These are phyloP conservation scores for Seladonia tumulorum DNA, from an alignment of 2,888 invertebrate species.

Conservation along the genomic window DNA sequence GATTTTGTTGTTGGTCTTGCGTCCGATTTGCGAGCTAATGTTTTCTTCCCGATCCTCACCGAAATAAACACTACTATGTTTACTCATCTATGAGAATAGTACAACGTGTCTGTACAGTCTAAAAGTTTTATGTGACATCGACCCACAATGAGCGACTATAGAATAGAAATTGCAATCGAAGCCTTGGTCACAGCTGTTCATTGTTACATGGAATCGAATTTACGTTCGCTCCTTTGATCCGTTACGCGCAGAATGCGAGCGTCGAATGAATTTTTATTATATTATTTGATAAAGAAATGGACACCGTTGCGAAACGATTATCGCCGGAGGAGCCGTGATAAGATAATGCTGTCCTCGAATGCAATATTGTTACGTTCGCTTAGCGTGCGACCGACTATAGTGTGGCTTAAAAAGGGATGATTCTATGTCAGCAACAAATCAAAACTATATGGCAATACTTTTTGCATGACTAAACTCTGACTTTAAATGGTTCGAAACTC, in stretches of 20 bases:
- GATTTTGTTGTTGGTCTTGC: neutral
- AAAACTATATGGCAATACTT: too few species aligned
- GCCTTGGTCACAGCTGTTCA: slow-evolving; percentile 68
- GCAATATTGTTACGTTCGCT: neutral
- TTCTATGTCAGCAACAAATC: neutral
- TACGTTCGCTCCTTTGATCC: slow-evolving; percentile 6
- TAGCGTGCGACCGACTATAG: neutral
- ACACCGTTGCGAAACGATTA: neutral
- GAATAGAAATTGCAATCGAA: slow-evolving; percentile 62
- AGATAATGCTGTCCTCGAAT: neutral
- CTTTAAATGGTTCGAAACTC: neutral
- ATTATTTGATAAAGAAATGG: neutral
- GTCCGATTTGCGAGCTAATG: neutral
- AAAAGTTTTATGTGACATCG: slow-evolving; percentile 76
- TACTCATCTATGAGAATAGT: slow-evolving; percentile 55
- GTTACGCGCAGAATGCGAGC: too few species aligned
- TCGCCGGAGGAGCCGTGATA: neutral
- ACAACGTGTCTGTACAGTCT: slow-evolving; percentile 60
- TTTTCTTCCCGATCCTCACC: neutral
- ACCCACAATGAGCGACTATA: slow-evolving; percentile 62
- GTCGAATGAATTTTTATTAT: neutral
- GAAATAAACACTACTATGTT: slow-evolving; percentile 24
- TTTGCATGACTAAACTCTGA: neutral
- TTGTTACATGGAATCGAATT: slow-evolving; percentile 41
- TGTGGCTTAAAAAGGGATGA: neutral